Evolutionary conservation across 1,140 invertebrate genomes (phyloP).

Genomic region (Paracyclopina nana): DNA sequence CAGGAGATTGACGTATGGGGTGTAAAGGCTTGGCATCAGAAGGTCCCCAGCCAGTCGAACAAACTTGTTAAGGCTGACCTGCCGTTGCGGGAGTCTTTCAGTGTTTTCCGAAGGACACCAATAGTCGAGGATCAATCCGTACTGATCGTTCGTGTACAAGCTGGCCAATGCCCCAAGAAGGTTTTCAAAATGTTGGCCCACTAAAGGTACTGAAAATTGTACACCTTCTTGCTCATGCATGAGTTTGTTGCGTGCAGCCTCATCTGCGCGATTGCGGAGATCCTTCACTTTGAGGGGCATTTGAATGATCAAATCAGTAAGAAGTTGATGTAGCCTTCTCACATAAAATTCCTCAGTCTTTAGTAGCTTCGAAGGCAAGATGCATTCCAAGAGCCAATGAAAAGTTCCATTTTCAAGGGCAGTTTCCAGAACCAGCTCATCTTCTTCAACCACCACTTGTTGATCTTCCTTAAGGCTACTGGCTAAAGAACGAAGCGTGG

Average conservation of each 20-base stretch:
- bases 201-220: constrained; percentile 37
- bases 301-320: constrained; percentile 77
- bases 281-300: constrained; percentile 81
- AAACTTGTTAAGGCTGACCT: constrained; percentile 72
- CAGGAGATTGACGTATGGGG: constrained; percentile 68
- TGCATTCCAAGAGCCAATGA: constrained; percentile 19
- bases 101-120: constrained; percentile 45
- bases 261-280: constrained; percentile 59
- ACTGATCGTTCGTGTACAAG: constrained; percentile 51
- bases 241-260: constrained; percentile 57
- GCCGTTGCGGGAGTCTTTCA: constrained; percentile 20
- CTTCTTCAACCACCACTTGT: constrained; percentile 40
- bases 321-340: constrained; percentile 54
- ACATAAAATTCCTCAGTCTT: constrained; percentile 46
- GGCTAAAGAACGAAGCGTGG: constrained; percentile 40
- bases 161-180: constrained; percentile 52
- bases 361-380: constrained; percentile 18
- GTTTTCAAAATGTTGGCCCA: constrained; percentile 55
- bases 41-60: constrained; percentile 65
- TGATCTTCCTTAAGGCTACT: not conserved
- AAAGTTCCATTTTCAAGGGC: constrained; percentile 40
- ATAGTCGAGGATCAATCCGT: constrained; percentile 52
- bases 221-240: constrained; percentile 40
- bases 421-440: constrained; percentile 47
- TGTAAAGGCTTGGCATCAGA: constrained; percentile 59